A percentile compares a stretch with the other conserved stretches of the same genome.
Evolutionary conservation across 2,888 invertebrate species (phyloP).

Genomic region (Portevinia maculata): DNA sequence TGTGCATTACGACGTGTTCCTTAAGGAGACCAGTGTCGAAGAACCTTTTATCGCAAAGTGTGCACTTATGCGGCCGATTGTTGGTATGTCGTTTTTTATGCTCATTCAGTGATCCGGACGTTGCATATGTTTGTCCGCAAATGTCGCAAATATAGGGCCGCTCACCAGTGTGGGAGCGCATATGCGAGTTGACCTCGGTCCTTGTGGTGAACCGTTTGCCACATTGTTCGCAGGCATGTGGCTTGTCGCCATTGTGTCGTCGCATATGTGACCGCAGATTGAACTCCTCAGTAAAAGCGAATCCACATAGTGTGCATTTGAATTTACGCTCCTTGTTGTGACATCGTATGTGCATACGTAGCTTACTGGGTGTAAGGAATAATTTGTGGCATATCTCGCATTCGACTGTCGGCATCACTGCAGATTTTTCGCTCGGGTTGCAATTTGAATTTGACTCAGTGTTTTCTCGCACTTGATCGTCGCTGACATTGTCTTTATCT

Average conservation of each 20-base stretch:
- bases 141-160: slow-evolving; percentile 71
- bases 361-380: slow-evolving; percentile 28
- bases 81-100: slow-evolving; percentile 68
- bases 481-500: slow-evolving; percentile 43
- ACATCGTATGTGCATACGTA: slow-evolving; percentile 29
- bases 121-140: slow-evolving; percentile 54
- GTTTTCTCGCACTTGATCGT: slow-evolving; percentile 17
- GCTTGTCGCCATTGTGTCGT: slow-evolving; percentile 66
- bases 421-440: not conserved
- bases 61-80: slow-evolving; percentile 63
- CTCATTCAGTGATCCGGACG: slow-evolving; percentile 61
- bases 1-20: slow-evolving; percentile 78
- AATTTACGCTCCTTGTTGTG: slow-evolving; percentile 63
- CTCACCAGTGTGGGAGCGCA: slow-evolving; percentile 70
- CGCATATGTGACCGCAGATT: slow-evolving; percentile 70
- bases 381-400: slow-evolving; percentile 52
- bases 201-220: slow-evolving; percentile 63
- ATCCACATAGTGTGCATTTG: slow-evolving; percentile 72
- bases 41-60: slow-evolving; percentile 75
- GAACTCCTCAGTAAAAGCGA: slow-evolving; percentile 64
- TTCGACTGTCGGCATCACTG: not conserved
- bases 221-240: slow-evolving; percentile 61
- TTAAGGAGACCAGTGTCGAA: slow-evolving; percentile 78
- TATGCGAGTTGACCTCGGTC: slow-evolving; percentile 66
- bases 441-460: slow-evolving; percentile 9